phyloP scores from a whole-genome alignment of 2,888 invertebrate species.

The Cantharis nigra region DNA sequence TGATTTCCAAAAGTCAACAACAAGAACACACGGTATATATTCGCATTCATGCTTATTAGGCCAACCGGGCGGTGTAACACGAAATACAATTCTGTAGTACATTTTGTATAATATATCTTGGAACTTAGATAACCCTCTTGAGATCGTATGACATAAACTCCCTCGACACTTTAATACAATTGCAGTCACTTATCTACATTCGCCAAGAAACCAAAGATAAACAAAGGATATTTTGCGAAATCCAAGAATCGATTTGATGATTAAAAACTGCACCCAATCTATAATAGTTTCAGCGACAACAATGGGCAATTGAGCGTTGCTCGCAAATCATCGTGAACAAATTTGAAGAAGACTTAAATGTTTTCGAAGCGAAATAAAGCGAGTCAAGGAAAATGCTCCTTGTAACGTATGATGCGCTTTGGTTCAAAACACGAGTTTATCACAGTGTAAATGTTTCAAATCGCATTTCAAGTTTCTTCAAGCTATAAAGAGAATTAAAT shows the following conservation, averaged over 20 bases:
- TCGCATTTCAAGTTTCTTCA: neutral
- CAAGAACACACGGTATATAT: too few relatives aligned
- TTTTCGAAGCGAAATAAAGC: neutral
- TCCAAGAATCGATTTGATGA: neutral
- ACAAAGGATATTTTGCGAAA: neutral
- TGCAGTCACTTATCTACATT: neutral
- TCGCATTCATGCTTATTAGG: neutral
- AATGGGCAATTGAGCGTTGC: neutral
- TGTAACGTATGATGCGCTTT: neutral
- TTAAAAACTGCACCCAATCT: neutral
- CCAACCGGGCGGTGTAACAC: neutral
- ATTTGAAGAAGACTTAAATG: neutral
- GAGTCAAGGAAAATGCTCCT: neutral
- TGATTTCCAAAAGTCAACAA: too few relatives aligned
- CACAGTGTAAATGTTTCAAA: neutral
- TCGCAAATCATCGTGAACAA: neutral
- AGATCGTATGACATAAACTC: neutral
- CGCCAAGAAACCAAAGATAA: neutral
- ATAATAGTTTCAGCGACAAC: neutral
- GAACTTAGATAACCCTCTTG: neutral
- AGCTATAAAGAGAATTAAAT: neutral
- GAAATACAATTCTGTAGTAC: neutral
- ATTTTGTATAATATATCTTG: neutral
- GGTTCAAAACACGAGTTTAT: neutral
- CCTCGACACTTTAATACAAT: neutral